A percentile compares a stretch with the other conserved stretches of the same genome.
phyloP scores from a whole-genome alignment of 2,888 invertebrate genomes.

The Herminia tarsipennalis region DNA sequence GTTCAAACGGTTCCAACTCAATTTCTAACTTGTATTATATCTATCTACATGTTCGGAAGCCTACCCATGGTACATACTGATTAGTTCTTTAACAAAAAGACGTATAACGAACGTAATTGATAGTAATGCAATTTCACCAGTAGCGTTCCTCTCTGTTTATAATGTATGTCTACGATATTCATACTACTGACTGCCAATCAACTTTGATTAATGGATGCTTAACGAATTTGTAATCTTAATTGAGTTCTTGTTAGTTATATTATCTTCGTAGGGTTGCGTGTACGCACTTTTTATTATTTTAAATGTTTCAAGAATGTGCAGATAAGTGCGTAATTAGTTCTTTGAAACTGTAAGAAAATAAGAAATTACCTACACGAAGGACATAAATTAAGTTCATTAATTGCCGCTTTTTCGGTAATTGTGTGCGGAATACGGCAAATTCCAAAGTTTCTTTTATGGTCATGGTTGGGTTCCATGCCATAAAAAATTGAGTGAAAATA shows the following conservation, averaged over 20 bases:
- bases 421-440: too few species aligned
- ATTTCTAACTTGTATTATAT: constrained; percentile 23
- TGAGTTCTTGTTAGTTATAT: constrained; percentile 65
- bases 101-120: constrained; percentile 66
- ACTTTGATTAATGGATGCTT: constrained; percentile 68
- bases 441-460: too few species aligned
- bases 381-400: neutral
- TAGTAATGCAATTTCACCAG: constrained; percentile 67
- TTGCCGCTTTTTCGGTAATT: neutral
- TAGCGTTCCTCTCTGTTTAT: constrained; percentile 52
- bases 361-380: neutral
- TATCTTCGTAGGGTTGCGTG: constrained; percentile 39
- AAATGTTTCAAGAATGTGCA: constrained; percentile 24
- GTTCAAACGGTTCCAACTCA: constrained; percentile 33
- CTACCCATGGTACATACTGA: constrained; percentile 33
- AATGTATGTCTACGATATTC: constrained; percentile 26
- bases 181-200: constrained; percentile 66
- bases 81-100: constrained; percentile 63
- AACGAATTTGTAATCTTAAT: constrained; percentile 75
- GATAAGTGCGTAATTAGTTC: constrained; percentile 7
- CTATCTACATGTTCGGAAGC: constrained; percentile 27
- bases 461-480: neutral
- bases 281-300: constrained; percentile 14
- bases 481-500: too few species aligned
- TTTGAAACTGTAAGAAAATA: neutral